Conservation (phyloP, 2,113 vertebrate genomes). For the Malurus melanocephalus region DNA sequence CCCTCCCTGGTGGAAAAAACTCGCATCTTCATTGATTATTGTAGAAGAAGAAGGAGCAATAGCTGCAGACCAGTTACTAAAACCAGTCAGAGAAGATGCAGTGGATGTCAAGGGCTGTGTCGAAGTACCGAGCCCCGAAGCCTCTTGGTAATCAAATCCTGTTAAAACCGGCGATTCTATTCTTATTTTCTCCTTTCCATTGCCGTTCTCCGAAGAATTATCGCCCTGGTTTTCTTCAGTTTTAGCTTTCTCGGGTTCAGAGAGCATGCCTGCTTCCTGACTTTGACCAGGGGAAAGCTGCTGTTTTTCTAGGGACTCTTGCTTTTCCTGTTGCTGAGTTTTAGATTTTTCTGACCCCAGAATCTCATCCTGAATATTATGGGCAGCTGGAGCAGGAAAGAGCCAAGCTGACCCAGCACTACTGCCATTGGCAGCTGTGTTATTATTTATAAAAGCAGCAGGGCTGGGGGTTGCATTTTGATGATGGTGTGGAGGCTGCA, state of each 20-base stretch:
- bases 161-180: slow-evolving; percentile 93
- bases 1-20: slow-evolving; percentile 91
- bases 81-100: slow-evolving; percentile 92
- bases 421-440: slow-evolving; percentile 93
- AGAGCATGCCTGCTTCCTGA: slow-evolving; percentile 88
- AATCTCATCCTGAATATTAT: slow-evolving; percentile 99
- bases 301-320: slow-evolving; percentile 94
- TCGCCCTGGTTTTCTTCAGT: slow-evolving; percentile 86
- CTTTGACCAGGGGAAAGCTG: slow-evolving; percentile 86
- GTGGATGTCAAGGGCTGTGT: slow-evolving; percentile 90
- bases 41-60: slow-evolving; percentile 92
- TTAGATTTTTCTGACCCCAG: slow-evolving; percentile 96
- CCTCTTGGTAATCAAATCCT: slow-evolving; percentile 95
- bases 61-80: slow-evolving; percentile 97
- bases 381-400: slow-evolving; percentile 89
- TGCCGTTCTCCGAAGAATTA: slow-evolving; percentile 85
- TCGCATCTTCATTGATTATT: slow-evolving; percentile 93
- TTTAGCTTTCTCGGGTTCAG: slow-evolving; percentile 86
- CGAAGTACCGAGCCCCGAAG: slow-evolving; percentile 87
- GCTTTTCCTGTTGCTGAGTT: slow-evolving; percentile 92
- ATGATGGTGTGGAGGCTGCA: slow-evolving; percentile 94
- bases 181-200: slow-evolving; percentile 90
- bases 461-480: slow-evolving; percentile 92
- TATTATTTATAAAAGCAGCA: slow-evolving; percentile 95
- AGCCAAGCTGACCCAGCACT: slow-evolving; percentile 95